phyloP scores from a whole-genome alignment of 2,797 vertebrate species.

The Sebastes kiyomatsui region DNA sequence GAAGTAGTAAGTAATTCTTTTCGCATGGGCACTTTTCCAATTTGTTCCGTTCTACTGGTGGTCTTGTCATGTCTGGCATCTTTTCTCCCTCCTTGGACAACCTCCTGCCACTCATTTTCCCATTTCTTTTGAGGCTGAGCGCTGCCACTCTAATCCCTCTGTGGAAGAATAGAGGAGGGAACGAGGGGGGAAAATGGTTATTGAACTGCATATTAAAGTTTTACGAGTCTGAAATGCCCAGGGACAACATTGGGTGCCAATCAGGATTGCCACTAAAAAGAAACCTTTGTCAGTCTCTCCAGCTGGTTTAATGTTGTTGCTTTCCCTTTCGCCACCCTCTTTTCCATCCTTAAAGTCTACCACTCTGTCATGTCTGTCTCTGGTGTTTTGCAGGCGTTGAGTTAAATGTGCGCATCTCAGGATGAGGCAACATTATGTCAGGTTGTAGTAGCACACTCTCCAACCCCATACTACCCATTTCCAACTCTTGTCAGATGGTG shows the following conservation, averaged over 20 bases:
- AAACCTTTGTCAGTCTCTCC: slow-evolving; percentile 56
- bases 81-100: slow-evolving; percentile 20
- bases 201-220: slow-evolving; percentile 57
- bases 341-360: slow-evolving; percentile 48
- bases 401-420: slow-evolving; percentile 29
- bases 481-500: slow-evolving; percentile 24
- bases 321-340: slow-evolving; percentile 51
- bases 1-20: slow-evolving; percentile 8
- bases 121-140: slow-evolving; percentile 38
- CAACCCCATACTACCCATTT: neutral
- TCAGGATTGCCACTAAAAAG: slow-evolving; percentile 60
- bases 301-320: slow-evolving; percentile 49
- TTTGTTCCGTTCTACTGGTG: slow-evolving; percentile 32
- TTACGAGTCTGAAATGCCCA: slow-evolving; percentile 55
- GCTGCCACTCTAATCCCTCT: slow-evolving; percentile 35
- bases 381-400: slow-evolving; percentile 32
- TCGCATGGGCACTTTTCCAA: slow-evolving; percentile 1
- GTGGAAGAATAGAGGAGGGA: slow-evolving; percentile 43
- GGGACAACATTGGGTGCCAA: slow-evolving; percentile 51
- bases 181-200: slow-evolving; percentile 32
- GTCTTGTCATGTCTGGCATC: slow-evolving; percentile 38
- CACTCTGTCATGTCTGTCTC: slow-evolving; percentile 46
- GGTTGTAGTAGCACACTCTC: slow-evolving; percentile 29
- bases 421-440: slow-evolving; percentile 43
- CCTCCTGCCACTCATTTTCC: slow-evolving; percentile 43